phyloP scores from a whole-genome alignment of 2,888 invertebrate genomes.

The Apodemia zela region DNA sequence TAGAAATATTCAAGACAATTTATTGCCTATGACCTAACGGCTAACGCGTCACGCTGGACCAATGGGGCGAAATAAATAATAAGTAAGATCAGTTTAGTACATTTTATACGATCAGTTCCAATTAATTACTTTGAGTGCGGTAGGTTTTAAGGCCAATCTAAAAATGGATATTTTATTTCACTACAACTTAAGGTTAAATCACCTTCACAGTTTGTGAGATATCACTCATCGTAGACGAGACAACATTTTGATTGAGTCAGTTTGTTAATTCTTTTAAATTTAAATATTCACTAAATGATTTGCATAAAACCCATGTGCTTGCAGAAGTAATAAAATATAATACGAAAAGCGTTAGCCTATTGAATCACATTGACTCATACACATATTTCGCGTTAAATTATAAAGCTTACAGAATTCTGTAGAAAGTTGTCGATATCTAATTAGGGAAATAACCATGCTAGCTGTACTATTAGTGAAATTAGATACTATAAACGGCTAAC shows the following conservation, averaged over 20 bases:
- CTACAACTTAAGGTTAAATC: no score
- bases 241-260: background rate
- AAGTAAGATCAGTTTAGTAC: no score
- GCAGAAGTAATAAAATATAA: background rate
- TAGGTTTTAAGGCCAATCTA: no score
- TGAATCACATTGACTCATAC: slow-evolving; percentile 6
- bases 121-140: no score
- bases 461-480: background rate
- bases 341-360: background rate
- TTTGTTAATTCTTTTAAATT: background rate
- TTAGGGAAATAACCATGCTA: background rate
- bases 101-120: no score
- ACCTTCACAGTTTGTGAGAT: no score
- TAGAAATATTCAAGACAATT: no score
- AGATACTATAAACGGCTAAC: background rate
- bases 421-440: background rate
- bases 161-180: no score
- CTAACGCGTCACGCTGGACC: no score
- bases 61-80: no score
- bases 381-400: background rate
- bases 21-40: no score
- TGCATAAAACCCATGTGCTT: background rate
- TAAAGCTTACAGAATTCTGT: background rate
- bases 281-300: background rate
- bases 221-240: background rate